These are phyloP conservation scores for Brachyptera risi DNA, from an alignment of 2,888 invertebrate species.

Conservation along the genomic window DNA sequence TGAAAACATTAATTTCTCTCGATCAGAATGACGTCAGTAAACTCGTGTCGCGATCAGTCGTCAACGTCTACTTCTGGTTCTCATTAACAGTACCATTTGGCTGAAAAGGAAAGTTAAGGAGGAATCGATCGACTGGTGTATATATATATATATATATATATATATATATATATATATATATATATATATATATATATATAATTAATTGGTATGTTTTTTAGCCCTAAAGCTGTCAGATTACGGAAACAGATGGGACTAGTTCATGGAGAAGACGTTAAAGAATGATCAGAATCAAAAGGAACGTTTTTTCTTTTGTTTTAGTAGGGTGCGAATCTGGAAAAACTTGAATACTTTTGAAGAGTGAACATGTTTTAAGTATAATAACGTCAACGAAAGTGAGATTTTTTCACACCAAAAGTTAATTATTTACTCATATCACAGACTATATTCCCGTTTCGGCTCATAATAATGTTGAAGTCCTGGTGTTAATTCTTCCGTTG, in stretches of 20 bases:
- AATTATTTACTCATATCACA: no score
- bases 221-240: constrained; percentile 1
- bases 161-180: no score
- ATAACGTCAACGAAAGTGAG: neutral
- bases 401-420: constrained; percentile 20
- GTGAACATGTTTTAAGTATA: constrained; percentile 26
- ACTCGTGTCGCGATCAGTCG: no score
- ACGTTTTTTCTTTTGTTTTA: neutral
- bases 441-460: no score
- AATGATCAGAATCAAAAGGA: constrained; percentile 24
- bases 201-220: constrained; percentile 16
- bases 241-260: constrained; percentile 15
- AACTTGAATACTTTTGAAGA: constrained; percentile 26
- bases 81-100: neutral
- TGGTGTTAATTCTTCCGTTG: no score
- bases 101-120: neutral
- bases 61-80: neutral
- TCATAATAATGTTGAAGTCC: no score
- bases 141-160: no score
- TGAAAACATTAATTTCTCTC: neutral
- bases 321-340: constrained; percentile 14
- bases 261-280: constrained; percentile 24
- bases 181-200: constrained; percentile 8
- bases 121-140: constrained; percentile 1
- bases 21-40: no score